phyloP scores from a whole-genome alignment of 2,113 vertebrate species.

The Syngnathus floridae region DNA sequence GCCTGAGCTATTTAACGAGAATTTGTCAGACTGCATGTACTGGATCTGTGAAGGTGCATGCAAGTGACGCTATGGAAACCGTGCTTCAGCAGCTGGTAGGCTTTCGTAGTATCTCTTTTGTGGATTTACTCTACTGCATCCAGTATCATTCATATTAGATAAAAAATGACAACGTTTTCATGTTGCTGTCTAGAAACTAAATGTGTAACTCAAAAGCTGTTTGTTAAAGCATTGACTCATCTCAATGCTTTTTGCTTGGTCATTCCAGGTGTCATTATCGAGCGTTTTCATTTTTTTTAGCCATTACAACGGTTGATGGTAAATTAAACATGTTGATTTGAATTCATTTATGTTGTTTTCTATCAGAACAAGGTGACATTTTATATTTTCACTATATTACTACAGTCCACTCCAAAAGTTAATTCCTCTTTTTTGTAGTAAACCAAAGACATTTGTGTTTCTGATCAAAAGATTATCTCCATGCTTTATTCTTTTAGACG shows the following conservation, averaged over 20 bases:
- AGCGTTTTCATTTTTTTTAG: constrained; percentile 1
- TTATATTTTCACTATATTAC: background rate
- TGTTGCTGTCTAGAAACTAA: background rate
- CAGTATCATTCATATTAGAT: background rate
- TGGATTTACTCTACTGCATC: background rate
- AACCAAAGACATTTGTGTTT: no score
- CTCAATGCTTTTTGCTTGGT: constrained; percentile 29
- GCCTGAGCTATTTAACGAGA: constrained; percentile 28
- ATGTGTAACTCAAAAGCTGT: background rate
- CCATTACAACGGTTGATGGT: background rate
- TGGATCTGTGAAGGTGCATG: background rate
- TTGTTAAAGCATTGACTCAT: constrained; percentile 7
- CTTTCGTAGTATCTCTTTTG: background rate
- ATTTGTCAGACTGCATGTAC: background rate
- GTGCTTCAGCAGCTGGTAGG: constrained; percentile 62
- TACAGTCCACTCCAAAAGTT: background rate
- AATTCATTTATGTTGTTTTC: background rate
- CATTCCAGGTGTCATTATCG: constrained; percentile 12
- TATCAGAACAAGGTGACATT: background rate
- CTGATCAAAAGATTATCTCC: background rate
- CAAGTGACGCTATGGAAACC: constrained; percentile 43
- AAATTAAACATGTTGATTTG: background rate
- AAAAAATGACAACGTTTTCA: no score
- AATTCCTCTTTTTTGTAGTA: no score
- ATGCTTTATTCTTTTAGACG: constrained; percentile 34